Evolutionary conservation across 2,797 vertebrate genomes (phyloP), one percentile per base, ranked within the genome.

Genomic region (Microctenopoma stevenorrisi): DNA sequence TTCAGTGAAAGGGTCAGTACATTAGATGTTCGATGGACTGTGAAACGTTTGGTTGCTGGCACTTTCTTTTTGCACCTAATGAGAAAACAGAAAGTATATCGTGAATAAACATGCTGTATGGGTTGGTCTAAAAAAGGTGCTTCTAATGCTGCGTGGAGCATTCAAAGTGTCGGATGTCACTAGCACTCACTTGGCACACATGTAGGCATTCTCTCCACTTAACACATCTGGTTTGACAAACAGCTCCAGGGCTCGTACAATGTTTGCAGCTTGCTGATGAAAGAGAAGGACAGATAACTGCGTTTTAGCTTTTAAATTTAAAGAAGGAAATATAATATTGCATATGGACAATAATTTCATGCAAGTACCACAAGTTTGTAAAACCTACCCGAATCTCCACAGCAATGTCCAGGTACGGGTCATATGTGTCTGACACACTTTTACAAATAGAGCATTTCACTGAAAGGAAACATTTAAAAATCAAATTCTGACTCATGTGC

Each of bases 41-140:
- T 96, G 91, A 99, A 99, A 25, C 96, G 93, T 57, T 99, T 99
- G 52, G 94, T 97, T 35, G 98, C 98, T 0, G 95, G 93, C 62
- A 99, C 98, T 79, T 99, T 99, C 93, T 95, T 97, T 92, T 96
- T 97, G 91, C 97, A 99, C 65, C 98, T 99, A 69, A 22, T 52
- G 13, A 47, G 11, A 30, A 57, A 54, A 37, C 22, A 25, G 7
- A 15, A 43, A 10, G 1, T 63, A 2, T 16, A 12, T 50, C 12
- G 22, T 37, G 4, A 76, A 62, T 55, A 43, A 26, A 51, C 40
- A 40, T 40, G 38, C 40, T 11, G 1, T 14, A 25, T 11, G 8
- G 22, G 18, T 33, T 18, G 30, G 3, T 49, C 1, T 43, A 28
- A 55, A n/a, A 30, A 13, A 9, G 5, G 12, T 4, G n/a, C 48